Conservation (phyloP, 2,888 invertebrate genomes). For the Heliconius erato region DNA sequence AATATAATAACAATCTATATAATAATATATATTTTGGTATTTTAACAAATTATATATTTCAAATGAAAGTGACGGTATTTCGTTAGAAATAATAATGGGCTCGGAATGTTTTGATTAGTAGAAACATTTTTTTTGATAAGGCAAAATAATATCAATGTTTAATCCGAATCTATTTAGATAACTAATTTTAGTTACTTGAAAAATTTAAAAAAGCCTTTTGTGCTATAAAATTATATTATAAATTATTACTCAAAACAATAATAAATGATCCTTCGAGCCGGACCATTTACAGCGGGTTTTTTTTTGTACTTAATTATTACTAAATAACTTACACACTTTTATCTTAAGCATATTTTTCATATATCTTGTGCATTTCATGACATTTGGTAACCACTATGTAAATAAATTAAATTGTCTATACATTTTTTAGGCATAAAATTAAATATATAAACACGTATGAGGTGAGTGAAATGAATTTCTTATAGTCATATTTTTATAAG, state of each 20-base stretch:
- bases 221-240: neutral
- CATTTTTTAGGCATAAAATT: neutral
- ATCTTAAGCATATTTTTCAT: slow-evolving; percentile 5
- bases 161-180: neutral
- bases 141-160: neutral
- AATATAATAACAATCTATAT: slow-evolving; percentile 66
- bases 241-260: neutral
- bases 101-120: neutral
- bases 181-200: too few relatives aligned
- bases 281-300: neutral
- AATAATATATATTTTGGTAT: slow-evolving; percentile 42
- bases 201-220: neutral
- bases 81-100: neutral
- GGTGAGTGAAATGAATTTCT: neutral
- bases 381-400: slow-evolving; percentile 6
- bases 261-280: slow-evolving; percentile 21
- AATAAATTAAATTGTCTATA: neutral
- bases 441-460: too few relatives aligned
- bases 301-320: slow-evolving; percentile 34
- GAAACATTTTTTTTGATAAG: neutral
- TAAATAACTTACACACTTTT: slow-evolving; percentile 37
- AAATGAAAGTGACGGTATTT: slow-evolving; percentile 1
- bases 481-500: neutral
- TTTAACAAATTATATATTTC: neutral
- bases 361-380: slow-evolving; percentile 34